These are phyloP conservation scores for Zele albiditarsus DNA, from an alignment of 2,888 invertebrate genomes.

Conservation along the genomic window DNA sequence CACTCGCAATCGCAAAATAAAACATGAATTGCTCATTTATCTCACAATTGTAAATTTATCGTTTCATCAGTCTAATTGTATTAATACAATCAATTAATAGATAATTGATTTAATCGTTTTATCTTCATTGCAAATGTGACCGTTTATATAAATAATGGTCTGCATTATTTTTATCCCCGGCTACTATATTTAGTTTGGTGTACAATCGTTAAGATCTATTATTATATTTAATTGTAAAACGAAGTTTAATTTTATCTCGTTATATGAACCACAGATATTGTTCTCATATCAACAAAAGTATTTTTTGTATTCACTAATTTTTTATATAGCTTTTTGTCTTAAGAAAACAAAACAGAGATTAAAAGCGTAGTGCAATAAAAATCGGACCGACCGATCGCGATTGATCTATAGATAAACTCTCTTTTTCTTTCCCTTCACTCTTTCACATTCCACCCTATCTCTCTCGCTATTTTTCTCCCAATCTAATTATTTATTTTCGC, in stretches of 20 bases:
- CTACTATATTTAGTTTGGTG: background rate
- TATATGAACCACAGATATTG: slow-evolving; percentile 5
- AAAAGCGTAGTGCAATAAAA: slow-evolving; percentile 41
- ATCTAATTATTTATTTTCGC: background rate
- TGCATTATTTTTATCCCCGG: background rate
- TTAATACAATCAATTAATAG: background rate
- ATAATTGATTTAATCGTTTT: background rate
- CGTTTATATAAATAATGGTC: background rate
- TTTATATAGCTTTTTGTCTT: background rate
- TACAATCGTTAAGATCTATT: slow-evolving; percentile 10
- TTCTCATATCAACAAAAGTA: slow-evolving; percentile 5
- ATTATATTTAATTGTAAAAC: slow-evolving; percentile 3
- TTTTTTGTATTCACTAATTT: background rate
- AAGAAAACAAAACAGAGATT: slow-evolving; percentile 28
- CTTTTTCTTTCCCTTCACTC: background rate
- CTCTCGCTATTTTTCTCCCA: background rate
- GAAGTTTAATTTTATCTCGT: background rate
- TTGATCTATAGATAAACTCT: slow-evolving; percentile 34
- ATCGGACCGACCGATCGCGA: slow-evolving; percentile 41
- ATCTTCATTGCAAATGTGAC: background rate
- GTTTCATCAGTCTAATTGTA: slow-evolving; percentile 3
- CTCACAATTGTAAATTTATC: background rate
- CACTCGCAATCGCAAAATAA: background rate
- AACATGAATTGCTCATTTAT: background rate
- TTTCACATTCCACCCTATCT: background rate